phyloP scores from a whole-genome alignment of 2,888 invertebrate genomes.

The Blera fallax region DNA sequence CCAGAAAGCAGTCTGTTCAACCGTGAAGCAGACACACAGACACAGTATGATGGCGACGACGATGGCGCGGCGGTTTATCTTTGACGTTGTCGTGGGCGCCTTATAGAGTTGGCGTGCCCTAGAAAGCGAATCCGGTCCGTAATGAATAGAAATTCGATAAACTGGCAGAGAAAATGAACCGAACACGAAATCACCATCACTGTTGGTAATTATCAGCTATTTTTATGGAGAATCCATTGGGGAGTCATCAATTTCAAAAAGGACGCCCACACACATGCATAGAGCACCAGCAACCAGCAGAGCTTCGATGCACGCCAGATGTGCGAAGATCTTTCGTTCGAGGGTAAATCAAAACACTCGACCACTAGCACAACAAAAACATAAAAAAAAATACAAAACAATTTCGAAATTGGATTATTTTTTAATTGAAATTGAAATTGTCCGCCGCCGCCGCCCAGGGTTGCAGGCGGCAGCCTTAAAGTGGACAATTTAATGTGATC shows the following conservation, averaged over 20 bases:
- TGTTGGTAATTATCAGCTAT: constrained; percentile 28
- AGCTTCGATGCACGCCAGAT: constrained; percentile 5
- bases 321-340: neutral
- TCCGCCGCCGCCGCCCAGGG: neutral
- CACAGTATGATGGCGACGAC: constrained; percentile 5
- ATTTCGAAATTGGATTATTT: constrained; percentile 62
- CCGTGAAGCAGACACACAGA: constrained; percentile 8
- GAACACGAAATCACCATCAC: constrained; percentile 3
- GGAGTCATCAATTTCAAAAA: constrained; percentile 21
- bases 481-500: constrained; percentile 54
- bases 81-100: constrained; percentile 62
- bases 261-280: neutral
- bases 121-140: constrained; percentile 54
- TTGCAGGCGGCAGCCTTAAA: constrained; percentile 21
- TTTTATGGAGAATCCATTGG: constrained; percentile 16
- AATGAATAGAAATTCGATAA: constrained; percentile 42
- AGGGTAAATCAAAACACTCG: constrained; percentile 31
- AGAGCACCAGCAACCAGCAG: neutral
- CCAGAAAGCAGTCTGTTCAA: constrained; percentile 5
- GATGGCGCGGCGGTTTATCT: constrained; percentile 29
- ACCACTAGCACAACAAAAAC: constrained; percentile 2
- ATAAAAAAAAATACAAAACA: constrained; percentile 44
- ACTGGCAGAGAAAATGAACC: constrained; percentile 14
- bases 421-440: constrained; percentile 64
- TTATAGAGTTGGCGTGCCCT: constrained; percentile 43